Conservation (phyloP, 2,797 vertebrate species). For the Sebastes hubbsi region DNA sequence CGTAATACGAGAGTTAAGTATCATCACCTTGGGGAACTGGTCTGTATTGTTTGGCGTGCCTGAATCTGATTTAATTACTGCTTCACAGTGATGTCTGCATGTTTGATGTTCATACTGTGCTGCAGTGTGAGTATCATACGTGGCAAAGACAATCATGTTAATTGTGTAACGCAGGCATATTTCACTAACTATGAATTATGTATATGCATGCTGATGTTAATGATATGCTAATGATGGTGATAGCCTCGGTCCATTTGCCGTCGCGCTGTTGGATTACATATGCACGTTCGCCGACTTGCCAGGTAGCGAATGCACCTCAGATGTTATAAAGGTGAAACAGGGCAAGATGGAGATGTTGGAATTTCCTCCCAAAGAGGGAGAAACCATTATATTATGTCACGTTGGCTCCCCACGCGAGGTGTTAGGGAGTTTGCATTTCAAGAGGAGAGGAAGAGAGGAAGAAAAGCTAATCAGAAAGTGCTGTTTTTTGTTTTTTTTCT, state of each 20-base stretch:
- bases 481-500: slow-evolving; percentile 20
- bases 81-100: slow-evolving; percentile 22
- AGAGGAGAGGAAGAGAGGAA: slow-evolving; percentile 41
- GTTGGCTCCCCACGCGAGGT: slow-evolving; percentile 50
- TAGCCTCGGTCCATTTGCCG: slow-evolving; percentile 59
- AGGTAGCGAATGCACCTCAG: slow-evolving; percentile 4
- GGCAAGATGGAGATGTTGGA: slow-evolving; percentile 4
- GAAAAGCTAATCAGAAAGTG: slow-evolving; percentile 69
- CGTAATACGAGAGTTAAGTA: slow-evolving; percentile 13
- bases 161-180: slow-evolving; percentile 51
- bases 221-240: slow-evolving; percentile 64
- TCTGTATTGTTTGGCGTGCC: slow-evolving; percentile 22
- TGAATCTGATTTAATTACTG: slow-evolving; percentile 32
- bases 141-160: slow-evolving; percentile 41
- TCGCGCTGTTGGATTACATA: slow-evolving; percentile 42
- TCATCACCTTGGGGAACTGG: background rate
- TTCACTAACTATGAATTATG: slow-evolving; percentile 67
- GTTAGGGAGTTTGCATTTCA: slow-evolving; percentile 65
- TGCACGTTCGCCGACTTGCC: slow-evolving; percentile 13
- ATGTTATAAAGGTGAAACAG: slow-evolving; percentile 27
- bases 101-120: slow-evolving; percentile 26
- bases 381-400: slow-evolving; percentile 43
- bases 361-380: slow-evolving; percentile 26
- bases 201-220: slow-evolving; percentile 56
- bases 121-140: background rate